Base-by-base conservation (phyloP, 2,888 invertebrate genomes). In the Acronicta alni region DNA sequence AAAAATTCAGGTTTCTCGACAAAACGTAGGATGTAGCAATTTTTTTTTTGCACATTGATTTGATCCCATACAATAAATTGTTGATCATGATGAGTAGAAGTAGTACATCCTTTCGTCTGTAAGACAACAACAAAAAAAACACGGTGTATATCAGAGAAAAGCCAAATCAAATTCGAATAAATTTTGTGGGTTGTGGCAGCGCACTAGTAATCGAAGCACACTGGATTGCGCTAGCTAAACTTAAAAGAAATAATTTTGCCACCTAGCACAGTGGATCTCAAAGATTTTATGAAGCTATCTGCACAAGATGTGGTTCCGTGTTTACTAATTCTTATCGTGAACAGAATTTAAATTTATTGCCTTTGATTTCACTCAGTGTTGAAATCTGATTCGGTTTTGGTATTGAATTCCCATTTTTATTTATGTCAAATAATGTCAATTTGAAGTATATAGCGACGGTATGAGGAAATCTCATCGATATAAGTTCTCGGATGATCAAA, bases 241-340 rank as follows among this genome's bases (percentile, higher is more conserved):
- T 30, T 12, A 30, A 30, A 51, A 64, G 46, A 46, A 37, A 41
- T 18, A 0, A 3, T n/a, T 57, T 63, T 18, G n/a, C 49, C 14
- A 32, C 57, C 38, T 9, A 17, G 42, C 35, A 35, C 12, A 35
- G 5, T 30, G 42, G 32, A 16, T 9, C n/a, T 6, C 17, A 18
- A 23, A 56, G 47, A 48, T 55, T 55, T 12, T 37, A 56, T 56
- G 56, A 45, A 23, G 18, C 17, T 17, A 41, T 41, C n/a, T 20
- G 26, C 48, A 26, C 39, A 39, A 10, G 30, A 38, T 23, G 44
- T 17, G 17, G 39, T 30, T 16, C 20, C 10, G n/a, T 17, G 32
- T 32, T 42, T 17, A 46, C 32, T 63, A 17, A 30, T 38, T 38
- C 45, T 46, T 43, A 9, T 26, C 16, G 26, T 51, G 17, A 0